Conservation (phyloP, 2,797 vertebrate species). For the Synaphobranchus kaupii region DNA sequence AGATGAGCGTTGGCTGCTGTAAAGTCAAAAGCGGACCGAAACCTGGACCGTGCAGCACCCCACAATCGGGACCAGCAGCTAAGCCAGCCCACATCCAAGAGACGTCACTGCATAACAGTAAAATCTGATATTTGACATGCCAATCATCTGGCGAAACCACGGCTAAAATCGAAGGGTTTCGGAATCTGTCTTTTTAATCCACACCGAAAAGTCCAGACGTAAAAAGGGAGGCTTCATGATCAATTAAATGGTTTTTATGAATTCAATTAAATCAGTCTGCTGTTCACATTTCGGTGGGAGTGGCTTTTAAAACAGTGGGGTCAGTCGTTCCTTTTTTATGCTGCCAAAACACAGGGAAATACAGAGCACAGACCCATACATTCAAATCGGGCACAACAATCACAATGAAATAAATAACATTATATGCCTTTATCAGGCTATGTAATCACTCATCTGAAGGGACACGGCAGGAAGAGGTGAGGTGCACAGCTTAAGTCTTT, state of each 20-base stretch:
- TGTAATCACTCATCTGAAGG: neutral
- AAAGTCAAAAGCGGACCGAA: neutral
- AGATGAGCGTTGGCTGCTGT: neutral
- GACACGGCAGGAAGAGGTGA: neutral
- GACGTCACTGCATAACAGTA: neutral
- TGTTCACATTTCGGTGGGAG: neutral
- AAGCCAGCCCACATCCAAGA: neutral
- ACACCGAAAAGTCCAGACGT: neutral
- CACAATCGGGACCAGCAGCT: neutral
- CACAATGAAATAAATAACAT: neutral
- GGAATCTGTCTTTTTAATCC: neutral
- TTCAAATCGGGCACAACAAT: neutral
- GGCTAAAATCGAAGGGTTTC: neutral
- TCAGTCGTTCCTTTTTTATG: neutral
- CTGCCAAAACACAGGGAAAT: neutral
- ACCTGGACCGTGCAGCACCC: neutral
- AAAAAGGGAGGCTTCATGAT: neutral
- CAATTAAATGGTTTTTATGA: neutral
- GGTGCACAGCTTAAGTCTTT: neutral
- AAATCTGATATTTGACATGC: neutral
- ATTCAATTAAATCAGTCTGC: neutral
- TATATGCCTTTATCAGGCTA: neutral
- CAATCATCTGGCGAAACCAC: neutral
- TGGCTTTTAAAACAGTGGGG: neutral
- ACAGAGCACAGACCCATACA: neutral